Percentiles rank a stretch among this genome's conserved stretches.
These are phyloP conservation scores for Polypterus bichir DNA, from an alignment of 2,113 vertebrate species.

Conservation along the genomic window DNA sequence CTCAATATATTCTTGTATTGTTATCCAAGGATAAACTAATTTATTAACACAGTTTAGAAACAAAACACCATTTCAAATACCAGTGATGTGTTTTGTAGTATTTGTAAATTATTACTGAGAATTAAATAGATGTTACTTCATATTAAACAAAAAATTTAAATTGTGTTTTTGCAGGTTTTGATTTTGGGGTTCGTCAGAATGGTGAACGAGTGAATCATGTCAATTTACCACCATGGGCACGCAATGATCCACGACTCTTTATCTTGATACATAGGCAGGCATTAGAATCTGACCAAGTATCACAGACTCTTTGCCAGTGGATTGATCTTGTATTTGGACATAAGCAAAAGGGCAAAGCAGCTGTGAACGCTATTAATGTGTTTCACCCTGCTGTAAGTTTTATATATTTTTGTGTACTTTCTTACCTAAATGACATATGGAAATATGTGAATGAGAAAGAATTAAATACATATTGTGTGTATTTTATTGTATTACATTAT, in stretches of 20 bases:
- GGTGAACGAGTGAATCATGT: constrained; percentile 91
- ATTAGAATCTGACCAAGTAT: constrained; percentile 88
- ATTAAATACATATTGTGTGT: constrained; percentile 4
- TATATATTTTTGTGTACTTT: background rate
- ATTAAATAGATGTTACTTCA: too few relatives aligned
- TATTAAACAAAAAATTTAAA: too few relatives aligned
- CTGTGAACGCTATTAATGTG: constrained; percentile 94
- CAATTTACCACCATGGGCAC: constrained; percentile 89
- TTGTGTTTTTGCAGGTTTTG: constrained; percentile 64
- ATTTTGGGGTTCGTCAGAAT: constrained; percentile 93
- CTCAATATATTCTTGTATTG: too few relatives aligned
- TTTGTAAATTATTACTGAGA: too few relatives aligned
- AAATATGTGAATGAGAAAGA: background rate
- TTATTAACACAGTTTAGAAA: too few relatives aligned
- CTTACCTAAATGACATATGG: background rate
- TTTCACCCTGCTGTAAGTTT: constrained; percentile 90
- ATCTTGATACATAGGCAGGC: constrained; percentile 91
- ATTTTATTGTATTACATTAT: background rate
- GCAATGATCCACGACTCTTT: constrained; percentile 89
- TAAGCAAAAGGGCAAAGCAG: constrained; percentile 94
- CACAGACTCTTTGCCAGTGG: constrained; percentile 93
- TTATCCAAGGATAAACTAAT: too few relatives aligned
- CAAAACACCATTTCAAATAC: too few relatives aligned
- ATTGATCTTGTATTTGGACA: constrained; percentile 94
- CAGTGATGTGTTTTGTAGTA: too few relatives aligned